Conservation (phyloP, 2,888 invertebrate species). For the Octonoba sinensis region DNA sequence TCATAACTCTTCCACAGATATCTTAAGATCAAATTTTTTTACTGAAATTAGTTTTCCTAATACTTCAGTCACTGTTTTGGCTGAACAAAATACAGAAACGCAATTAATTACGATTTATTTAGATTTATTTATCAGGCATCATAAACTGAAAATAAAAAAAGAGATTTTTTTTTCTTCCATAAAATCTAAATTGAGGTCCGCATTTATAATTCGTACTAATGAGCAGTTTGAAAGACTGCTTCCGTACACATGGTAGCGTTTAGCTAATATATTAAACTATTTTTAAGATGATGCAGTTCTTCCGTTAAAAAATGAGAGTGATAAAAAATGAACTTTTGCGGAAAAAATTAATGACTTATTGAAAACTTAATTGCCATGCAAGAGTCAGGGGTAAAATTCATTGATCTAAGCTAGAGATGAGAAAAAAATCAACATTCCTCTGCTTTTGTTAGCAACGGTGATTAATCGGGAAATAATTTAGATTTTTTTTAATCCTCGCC, state of each 20-base stretch:
- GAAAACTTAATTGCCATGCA: constrained; percentile 63
- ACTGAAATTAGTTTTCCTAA: no score
- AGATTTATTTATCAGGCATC: no score
- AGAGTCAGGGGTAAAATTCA: constrained; percentile 62
- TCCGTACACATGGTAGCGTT: neutral
- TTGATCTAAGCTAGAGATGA: constrained; percentile 43
- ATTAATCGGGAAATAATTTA: constrained; percentile 63
- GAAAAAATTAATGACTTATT: constrained; percentile 64
- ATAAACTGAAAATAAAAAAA: no score
- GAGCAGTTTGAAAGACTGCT: no score
- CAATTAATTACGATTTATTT: no score
- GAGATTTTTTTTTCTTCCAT: no score
- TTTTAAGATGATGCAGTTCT: constrained; percentile 41
- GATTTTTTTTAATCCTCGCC: constrained; percentile 34
- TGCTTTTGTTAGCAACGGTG: constrained; percentile 60
- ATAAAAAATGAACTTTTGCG: constrained; percentile 40
- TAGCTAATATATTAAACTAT: constrained; percentile 37
- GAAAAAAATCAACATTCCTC: constrained; percentile 33
- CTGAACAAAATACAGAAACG: no score
- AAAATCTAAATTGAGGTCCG: no score
- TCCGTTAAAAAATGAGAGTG: constrained; percentile 13
- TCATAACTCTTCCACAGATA: no score
- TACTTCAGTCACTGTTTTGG: no score
- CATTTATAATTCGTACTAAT: no score
- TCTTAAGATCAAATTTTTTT: no score